Base-by-base conservation (phyloP, 1,140 invertebrate genomes). In the Zaprionus capensis region DNA sequence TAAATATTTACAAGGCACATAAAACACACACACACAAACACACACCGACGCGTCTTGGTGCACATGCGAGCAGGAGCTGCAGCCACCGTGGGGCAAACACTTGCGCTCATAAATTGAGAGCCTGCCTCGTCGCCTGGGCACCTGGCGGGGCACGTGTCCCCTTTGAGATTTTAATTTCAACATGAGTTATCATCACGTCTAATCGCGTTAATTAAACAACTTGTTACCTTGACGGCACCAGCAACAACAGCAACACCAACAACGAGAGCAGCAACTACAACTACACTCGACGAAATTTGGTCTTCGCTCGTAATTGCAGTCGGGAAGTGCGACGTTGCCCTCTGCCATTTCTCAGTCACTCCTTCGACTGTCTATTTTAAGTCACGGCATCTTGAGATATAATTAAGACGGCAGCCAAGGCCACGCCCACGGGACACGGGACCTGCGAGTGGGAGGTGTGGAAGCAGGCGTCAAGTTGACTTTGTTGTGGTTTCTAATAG, bases 121-220 rank as follows among this genome's bases (percentile, higher is more conserved):
- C 49, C 66, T 59, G 73, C 49, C n/a, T 17, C 41, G 41, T 17
- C n/a, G 81, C 57, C 4, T 14, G 6, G 46, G 20, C 20, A 24
- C 20, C 46, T 12, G 4, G 69, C 64, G 77, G 71, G 11, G 20
- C 26, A 24, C 31, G 67, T 44, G 36, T 64, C 69, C 56, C 81
- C 69, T 83, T 62, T 55, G 69, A 79, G 84, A 81, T 81, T 90
- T 71, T 64, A 63, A 76, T 78, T 78, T 76, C 72, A 76, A 76
- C 72, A 76, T 78, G 76, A 78, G 71, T 76, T 78, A 78, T 78
- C 76, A 76, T 78, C 63, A 58, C 66, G 83, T 90, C 74, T 90
- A 90, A 90, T 90, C 85, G 79, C 79, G 85, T 90, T 90, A 90
- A 90, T 90, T 90, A 88, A 90, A 76, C 81, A 76, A 70, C 70